phyloP scores from a whole-genome alignment of 2,888 invertebrate species.

The Cantharis flavilabris region DNA sequence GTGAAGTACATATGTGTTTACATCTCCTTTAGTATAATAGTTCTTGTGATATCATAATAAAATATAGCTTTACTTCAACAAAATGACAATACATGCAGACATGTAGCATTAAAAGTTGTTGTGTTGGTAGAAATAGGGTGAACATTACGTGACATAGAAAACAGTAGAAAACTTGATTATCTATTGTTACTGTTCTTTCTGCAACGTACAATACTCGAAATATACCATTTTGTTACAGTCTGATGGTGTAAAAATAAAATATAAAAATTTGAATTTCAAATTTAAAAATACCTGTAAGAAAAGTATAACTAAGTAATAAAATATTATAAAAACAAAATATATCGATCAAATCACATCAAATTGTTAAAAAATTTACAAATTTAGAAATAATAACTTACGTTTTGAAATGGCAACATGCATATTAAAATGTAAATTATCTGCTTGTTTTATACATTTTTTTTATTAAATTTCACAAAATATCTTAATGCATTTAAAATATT shows the following conservation, averaged over 20 bases:
- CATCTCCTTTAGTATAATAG: background rate
- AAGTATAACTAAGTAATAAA: too few relatives aligned
- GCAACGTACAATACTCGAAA: background rate
- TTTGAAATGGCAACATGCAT: background rate
- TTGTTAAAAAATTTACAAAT: background rate
- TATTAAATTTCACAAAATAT: background rate
- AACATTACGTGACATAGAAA: background rate
- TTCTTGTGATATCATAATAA: background rate
- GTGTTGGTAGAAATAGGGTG: background rate
- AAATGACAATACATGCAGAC: background rate
- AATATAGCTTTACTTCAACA: background rate
- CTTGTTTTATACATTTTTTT: background rate
- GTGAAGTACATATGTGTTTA: background rate
- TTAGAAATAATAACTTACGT: background rate
- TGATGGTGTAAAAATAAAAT: background rate
- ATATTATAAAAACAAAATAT: too few relatives aligned
- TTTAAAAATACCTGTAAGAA: background rate
- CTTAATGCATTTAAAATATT: background rate
- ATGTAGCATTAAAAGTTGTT: background rate
- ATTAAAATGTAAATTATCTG: background rate
- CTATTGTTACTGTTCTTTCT: background rate
- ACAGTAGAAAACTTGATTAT: background rate
- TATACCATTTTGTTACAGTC: background rate
- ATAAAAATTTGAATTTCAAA: background rate
- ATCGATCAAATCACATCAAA: background rate